These are phyloP conservation scores for Drosophila mercatorum DNA, from an alignment of 2,888 invertebrate genomes.

Conservation along the genomic window DNA sequence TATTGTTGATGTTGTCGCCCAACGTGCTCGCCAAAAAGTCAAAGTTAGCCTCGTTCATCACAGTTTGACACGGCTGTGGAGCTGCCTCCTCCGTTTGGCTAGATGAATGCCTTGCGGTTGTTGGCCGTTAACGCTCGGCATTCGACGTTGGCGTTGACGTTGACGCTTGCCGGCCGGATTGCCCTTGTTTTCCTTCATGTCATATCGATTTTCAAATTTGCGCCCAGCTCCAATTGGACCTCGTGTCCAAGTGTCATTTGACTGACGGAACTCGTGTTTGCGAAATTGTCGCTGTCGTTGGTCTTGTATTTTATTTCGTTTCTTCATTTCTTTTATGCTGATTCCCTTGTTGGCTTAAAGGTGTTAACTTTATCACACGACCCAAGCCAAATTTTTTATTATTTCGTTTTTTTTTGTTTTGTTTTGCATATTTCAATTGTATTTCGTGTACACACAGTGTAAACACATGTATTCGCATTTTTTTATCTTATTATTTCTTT, in stretches of 20 bases:
- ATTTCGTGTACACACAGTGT: conserved; percentile 53
- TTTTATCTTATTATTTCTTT: conserved; percentile 17
- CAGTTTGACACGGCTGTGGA: conserved; percentile 31
- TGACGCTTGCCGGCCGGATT: conserved; percentile 45
- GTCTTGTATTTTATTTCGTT: conserved; percentile 25
- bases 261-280: conserved; percentile 71
- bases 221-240: conserved; percentile 61
- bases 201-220: conserved; percentile 76
- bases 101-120: conserved; percentile 52
- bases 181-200: conserved; percentile 71
- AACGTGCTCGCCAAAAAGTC: conserved; percentile 26
- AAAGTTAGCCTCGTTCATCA: conserved; percentile 64
- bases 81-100: conserved; percentile 15
- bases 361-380: conserved; percentile 75
- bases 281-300: conserved; percentile 48
- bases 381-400: conserved; percentile 12
- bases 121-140: conserved; percentile 18
- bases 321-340: conserved; percentile 28
- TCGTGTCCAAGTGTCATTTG: conserved; percentile 71
- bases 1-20: conserved; percentile 35
- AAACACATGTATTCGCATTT: conserved; percentile 66
- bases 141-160: conserved; percentile 27
- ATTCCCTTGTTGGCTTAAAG: conserved; percentile 73
- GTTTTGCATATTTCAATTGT: conserved; percentile 38
- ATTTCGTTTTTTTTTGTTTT: conserved; percentile 7